Evolutionary conservation across 2,888 invertebrate genomes (phyloP), one percentile per base, ranked within the genome.

Genomic region (Pseudoips prasinana): DNA sequence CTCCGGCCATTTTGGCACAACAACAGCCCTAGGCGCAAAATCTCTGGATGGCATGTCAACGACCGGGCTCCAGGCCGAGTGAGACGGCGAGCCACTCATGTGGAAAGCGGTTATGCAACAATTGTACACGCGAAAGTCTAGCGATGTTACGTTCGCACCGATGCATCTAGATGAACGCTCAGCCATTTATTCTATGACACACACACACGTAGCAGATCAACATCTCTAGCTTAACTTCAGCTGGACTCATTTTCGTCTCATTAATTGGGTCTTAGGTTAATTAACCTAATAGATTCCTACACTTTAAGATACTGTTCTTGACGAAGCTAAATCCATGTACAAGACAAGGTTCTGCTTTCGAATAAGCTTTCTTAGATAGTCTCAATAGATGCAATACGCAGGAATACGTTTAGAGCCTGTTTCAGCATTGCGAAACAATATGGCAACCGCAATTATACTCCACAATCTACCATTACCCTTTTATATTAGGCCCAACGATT

Each of bases 91-190:
- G 60, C 58, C 78, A 68, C 77, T 82, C 84, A 63, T 68, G 83
- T 83, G 84, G 84, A 84, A 85, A 85, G 85, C 83, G 76, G 83
- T 85, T 85, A 86, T 81, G 85, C 80, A 85, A 86, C 78, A 70
- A 65, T 62, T 64, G 70, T 63, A 66, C 71, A 74, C 76, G 83
- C 78, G 85, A 84, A 81, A 83, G 81, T 78, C 70, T 73, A 72
- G 64, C 62, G 49, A 61, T 59, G 64, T 66, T 64, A 64, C 58
- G 64, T 64, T 66, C 60, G 57, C 72, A 57, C 59, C 67, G 65
- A 40, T 64, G 66, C 66, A 76, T 74, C 74, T 70, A 70, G 74
- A 76, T 73, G 71, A 71, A 57, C 41, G 43, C 45, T 46, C 35
- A 30, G 43, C 46, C 22, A 47, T 50, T 55, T 58, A 55, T 47